Percentiles rank a stretch among this genome's conserved stretches.
Evolutionary conservation across 2,888 invertebrate species (phyloP).

Genomic region (Aricia artaxerxes): DNA sequence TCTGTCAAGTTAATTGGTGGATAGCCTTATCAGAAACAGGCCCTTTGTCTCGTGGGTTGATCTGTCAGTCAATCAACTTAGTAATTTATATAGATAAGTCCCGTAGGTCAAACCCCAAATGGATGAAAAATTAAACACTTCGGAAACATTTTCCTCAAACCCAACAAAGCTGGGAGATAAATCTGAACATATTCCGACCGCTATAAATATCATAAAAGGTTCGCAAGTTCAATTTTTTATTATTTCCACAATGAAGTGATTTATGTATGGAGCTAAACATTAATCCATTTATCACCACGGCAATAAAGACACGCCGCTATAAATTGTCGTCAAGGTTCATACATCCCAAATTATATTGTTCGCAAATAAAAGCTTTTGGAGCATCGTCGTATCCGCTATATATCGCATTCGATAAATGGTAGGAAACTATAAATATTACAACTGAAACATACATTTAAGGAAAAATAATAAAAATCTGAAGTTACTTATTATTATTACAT

Average conservation of each 20-base stretch:
- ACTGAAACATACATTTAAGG: background rate
- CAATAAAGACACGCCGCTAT: conserved; percentile 61
- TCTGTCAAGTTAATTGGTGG: too few species aligned
- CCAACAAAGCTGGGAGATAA: conserved; percentile 7
- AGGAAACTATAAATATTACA: background rate
- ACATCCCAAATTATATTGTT: conserved; percentile 62
- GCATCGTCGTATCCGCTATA: conserved; percentile 38
- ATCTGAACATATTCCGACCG: conserved; percentile 11
- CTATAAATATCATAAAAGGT: conserved; percentile 28
- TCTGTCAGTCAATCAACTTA: too few species aligned
- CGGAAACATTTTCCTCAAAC: conserved; percentile 9
- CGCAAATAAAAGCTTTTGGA: conserved; percentile 54
- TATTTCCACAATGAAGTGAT: conserved; percentile 26
- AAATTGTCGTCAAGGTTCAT: conserved; percentile 55
- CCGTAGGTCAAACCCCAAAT: background rate
- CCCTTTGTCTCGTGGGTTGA: too few species aligned
- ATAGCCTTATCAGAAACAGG: too few species aligned
- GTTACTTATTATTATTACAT: too few species aligned
- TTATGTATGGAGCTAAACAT: conserved; percentile 24
- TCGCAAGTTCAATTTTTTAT: conserved; percentile 10
- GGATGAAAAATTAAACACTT: conserved; percentile 12
- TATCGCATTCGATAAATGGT: conserved; percentile 10
- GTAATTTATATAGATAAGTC: too few species aligned
- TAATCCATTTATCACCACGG: conserved; percentile 58
- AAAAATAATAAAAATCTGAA: background rate